Evolutionary conservation across 2,888 invertebrate species (phyloP).

Genomic region (Nebria brevicollis): DNA sequence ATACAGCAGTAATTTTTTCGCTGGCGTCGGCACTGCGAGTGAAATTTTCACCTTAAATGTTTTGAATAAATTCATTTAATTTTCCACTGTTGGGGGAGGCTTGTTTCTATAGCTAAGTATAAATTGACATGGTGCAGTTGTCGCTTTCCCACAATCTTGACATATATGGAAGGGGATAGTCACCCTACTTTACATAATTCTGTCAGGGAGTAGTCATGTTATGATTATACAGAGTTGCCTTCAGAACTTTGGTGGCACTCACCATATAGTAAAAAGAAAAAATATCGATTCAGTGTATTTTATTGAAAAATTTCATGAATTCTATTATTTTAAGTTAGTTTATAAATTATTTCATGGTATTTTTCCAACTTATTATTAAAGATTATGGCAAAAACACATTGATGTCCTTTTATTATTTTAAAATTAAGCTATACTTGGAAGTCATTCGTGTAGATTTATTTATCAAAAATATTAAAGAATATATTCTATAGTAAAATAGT

Average conservation of each 20-base stretch:
- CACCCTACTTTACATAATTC: not conserved
- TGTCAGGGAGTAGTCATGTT: not conserved
- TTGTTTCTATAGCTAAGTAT: not conserved
- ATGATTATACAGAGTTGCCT: not conserved
- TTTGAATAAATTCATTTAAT: conserved; percentile 41
- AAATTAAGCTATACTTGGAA: too few species aligned
- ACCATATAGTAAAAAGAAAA: not conserved
- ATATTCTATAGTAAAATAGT: too few species aligned
- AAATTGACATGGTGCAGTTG: not conserved
- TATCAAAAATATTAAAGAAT: too few species aligned
- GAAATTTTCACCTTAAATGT: conserved; percentile 21
- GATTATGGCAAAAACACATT: too few species aligned
- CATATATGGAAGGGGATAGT: not conserved
- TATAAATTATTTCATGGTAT: too few species aligned
- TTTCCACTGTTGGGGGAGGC: conserved; percentile 3
- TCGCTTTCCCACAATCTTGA: conserved; percentile 9
- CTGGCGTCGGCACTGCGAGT: not conserved
- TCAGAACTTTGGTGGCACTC: not conserved
- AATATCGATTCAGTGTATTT: not conserved
- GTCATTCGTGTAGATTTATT: too few species aligned
- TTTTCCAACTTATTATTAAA: too few species aligned
- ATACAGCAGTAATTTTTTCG: conserved; percentile 22
- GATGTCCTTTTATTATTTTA: too few species aligned
- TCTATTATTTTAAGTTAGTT: too few species aligned
- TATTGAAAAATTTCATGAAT: not conserved